phyloP scores from a whole-genome alignment of 1,140 invertebrate genomes.

The Drosophila melanica region DNA sequence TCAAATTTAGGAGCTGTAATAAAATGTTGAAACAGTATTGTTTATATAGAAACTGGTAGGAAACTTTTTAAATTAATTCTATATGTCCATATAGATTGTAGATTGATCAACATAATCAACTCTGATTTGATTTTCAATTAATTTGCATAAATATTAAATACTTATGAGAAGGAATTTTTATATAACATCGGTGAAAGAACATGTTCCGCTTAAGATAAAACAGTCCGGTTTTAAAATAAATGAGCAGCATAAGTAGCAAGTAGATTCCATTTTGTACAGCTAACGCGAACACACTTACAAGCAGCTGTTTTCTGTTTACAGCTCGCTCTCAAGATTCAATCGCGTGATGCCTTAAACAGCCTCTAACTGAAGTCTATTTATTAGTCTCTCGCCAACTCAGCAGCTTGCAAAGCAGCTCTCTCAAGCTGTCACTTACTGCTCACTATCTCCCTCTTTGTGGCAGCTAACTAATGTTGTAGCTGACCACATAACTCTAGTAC shows the following conservation, averaged over 20 bases:
- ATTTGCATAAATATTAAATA: too few species aligned
- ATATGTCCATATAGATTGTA: not conserved
- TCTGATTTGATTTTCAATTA: not conserved
- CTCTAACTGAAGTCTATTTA: not conserved
- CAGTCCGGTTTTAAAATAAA: too few species aligned
- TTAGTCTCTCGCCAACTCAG: not conserved
- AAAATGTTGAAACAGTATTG: conserved; percentile 1
- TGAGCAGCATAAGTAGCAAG: too few species aligned
- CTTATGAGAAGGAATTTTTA: too few species aligned
- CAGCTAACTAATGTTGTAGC: conserved; percentile 24
- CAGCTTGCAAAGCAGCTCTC: conserved; percentile 6
- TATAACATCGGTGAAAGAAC: too few species aligned
- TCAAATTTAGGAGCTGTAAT: conserved; percentile 18
- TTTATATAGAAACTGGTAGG: conserved; percentile 2
- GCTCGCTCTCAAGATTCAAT: conserved; percentile 19
- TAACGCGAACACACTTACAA: conserved; percentile 7
- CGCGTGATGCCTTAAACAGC: conserved; percentile 3
- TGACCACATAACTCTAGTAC: conserved; percentile 58
- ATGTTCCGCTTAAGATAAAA: too few species aligned
- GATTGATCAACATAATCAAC: not conserved
- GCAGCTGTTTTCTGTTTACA: conserved; percentile 77
- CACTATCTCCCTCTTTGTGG: conserved; percentile 10
- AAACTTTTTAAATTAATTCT: not conserved
- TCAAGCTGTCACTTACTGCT: conserved; percentile 3
- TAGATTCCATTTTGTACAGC: too few species aligned